phyloP scores from a whole-genome alignment of 2,113 vertebrate genomes.

The Clupea harengus region DNA sequence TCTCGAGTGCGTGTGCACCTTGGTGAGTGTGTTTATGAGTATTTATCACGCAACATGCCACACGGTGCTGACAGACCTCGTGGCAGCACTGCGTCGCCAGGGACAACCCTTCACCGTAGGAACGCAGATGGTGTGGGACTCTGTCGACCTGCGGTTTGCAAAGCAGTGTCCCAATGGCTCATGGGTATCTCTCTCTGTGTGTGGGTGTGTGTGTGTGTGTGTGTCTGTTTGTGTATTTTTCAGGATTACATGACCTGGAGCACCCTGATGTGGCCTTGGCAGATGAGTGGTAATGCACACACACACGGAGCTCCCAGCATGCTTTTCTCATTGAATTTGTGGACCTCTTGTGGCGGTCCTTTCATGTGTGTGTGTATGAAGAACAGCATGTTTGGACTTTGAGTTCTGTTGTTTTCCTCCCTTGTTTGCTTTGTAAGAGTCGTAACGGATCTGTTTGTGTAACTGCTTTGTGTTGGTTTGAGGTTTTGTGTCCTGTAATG shows the following conservation, averaged over 20 bases:
- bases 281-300: conserved; percentile 87
- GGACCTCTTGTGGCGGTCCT: background rate
- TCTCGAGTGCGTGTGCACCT: background rate
- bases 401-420: background rate
- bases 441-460: conserved; percentile 17
- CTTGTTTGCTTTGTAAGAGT: background rate
- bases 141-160: conserved; percentile 13
- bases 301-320: conserved; percentile 36
- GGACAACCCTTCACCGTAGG: background rate
- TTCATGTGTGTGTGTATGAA: background rate
- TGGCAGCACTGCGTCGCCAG: background rate
- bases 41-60: conserved; percentile 14
- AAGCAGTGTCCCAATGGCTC: background rate
- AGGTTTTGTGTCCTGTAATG: background rate
- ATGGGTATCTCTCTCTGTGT: background rate
- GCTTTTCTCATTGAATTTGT: background rate
- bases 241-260: conserved; percentile 96
- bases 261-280: conserved; percentile 96
- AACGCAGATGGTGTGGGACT: conserved; percentile 14
- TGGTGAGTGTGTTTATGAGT: background rate
- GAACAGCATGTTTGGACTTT: background rate
- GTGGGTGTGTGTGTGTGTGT: background rate
- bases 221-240: conserved; percentile 40
- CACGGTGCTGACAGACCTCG: background rate
- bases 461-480: background rate